Conservation (phyloP, 2,113 vertebrate species). For the Paratilapia polleni region DNA sequence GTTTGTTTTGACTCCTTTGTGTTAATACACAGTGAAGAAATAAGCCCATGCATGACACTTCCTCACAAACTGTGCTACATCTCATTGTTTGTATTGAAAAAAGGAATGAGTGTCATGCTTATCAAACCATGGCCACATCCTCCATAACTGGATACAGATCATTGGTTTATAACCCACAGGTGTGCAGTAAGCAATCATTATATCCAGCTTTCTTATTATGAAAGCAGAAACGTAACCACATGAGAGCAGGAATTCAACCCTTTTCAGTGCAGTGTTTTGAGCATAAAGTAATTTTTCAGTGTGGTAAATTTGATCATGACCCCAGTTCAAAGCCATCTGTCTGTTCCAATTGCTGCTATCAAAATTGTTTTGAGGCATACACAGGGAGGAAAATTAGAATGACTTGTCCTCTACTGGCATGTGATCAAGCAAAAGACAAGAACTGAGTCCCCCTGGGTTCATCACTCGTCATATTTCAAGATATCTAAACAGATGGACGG, state of each 20-base stretch:
- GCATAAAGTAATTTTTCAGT: not conserved
- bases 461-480: not conserved
- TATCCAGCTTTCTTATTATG: not conserved
- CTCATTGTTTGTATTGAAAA: not conserved
- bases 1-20: not conserved
- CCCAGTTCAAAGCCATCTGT: slow-evolving; percentile 39
- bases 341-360: slow-evolving; percentile 24
- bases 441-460: not conserved
- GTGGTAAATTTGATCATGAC: not conserved
- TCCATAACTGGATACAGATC: not conserved
- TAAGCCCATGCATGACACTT: not conserved
- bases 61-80: not conserved
- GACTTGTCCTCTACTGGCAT: not conserved
- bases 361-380: slow-evolving; percentile 19
- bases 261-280: not conserved
- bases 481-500: not conserved
- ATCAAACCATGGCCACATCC: not conserved
- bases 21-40: slow-evolving; percentile 6
- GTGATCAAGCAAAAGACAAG: not conserved
- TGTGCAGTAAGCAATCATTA: slow-evolving; percentile 1
- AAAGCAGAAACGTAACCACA: slow-evolving; percentile 8
- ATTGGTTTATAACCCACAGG: not conserved
- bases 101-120: not conserved
- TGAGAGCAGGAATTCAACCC: slow-evolving; percentile 4
- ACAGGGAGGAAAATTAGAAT: not conserved